Evolutionary conservation across 2,113 vertebrate genomes (phyloP).

Genomic region (Agelaius phoeniceus): DNA sequence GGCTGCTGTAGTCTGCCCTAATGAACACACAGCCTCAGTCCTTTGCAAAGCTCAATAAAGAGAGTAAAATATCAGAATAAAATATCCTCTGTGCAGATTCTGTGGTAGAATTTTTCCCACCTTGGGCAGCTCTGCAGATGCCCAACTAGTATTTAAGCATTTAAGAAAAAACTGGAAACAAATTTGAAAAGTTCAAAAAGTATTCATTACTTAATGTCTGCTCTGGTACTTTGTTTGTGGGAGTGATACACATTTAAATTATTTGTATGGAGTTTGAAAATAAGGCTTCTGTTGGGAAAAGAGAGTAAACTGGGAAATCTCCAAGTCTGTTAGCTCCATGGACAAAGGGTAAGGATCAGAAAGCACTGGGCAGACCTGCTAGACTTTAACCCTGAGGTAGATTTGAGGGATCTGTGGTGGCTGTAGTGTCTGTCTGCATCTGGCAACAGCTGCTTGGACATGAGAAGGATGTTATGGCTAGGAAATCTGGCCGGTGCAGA

Average conservation of each 20-base stretch:
- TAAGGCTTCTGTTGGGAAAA: neutral
- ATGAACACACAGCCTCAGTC: neutral
- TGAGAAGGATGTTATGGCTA: neutral
- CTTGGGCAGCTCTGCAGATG: neutral
- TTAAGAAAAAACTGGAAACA: neutral
- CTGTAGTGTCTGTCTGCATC: neutral
- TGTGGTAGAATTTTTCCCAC: neutral
- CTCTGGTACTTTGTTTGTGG: neutral
- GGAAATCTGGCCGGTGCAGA: neutral
- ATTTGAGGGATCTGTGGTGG: neutral
- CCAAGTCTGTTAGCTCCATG: neutral
- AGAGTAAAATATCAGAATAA: neutral
- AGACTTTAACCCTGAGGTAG: neutral
- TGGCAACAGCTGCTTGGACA: neutral
- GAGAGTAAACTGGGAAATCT: neutral
- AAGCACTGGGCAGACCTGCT: neutral
- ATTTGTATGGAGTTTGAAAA: neutral
- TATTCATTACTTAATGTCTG: neutral
- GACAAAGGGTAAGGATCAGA: neutral
- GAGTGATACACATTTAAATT: neutral
- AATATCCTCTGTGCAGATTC: neutral
- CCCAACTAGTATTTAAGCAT: neutral
- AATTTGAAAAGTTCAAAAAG: neutral
- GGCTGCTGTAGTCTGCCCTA: neutral
- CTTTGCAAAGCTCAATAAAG: neutral